Percentiles rank a stretch among this genome's conserved stretches.
Evolutionary conservation across 2,113 vertebrate genomes (phyloP).

Genomic region (Aleadryas rufinucha): DNA sequence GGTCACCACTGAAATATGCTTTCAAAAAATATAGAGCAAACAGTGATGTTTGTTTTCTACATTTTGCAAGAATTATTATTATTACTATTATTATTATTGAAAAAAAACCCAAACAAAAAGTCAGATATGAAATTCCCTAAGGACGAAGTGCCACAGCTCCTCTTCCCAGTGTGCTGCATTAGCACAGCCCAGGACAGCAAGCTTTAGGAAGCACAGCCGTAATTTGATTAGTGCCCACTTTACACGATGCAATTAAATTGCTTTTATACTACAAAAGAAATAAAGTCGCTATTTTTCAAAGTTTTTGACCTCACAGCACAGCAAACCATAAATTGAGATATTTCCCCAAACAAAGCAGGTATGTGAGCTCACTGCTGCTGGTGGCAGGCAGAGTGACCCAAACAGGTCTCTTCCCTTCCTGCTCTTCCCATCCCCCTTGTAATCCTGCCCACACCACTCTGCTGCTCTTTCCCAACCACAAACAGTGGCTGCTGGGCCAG

Average conservation of each 20-base stretch:
- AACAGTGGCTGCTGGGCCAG: background rate
- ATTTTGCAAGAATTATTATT: background rate
- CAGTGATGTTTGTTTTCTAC: background rate
- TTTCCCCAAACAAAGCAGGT: background rate
- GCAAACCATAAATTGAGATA: background rate
- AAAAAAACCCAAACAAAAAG: background rate
- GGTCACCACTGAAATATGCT: background rate
- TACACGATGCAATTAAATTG: background rate
- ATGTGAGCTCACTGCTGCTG: background rate
- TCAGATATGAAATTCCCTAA: background rate
- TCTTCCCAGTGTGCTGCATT: background rate
- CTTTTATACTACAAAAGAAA: constrained; percentile 2
- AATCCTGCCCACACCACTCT: constrained; percentile 42
- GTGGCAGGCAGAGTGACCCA: background rate
- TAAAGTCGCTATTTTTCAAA: background rate
- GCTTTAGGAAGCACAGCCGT: background rate
- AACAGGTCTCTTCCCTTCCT: background rate
- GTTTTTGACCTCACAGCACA: background rate
- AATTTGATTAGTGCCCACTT: background rate
- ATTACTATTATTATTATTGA: background rate
- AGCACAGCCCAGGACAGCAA: background rate
- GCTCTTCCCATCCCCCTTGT: constrained; percentile 32
- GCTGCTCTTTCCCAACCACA: constrained; percentile 6
- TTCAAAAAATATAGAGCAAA: background rate
- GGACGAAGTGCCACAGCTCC: background rate